Conservation (phyloP, 2,113 vertebrate species). For the Crotalus tigris region DNA sequence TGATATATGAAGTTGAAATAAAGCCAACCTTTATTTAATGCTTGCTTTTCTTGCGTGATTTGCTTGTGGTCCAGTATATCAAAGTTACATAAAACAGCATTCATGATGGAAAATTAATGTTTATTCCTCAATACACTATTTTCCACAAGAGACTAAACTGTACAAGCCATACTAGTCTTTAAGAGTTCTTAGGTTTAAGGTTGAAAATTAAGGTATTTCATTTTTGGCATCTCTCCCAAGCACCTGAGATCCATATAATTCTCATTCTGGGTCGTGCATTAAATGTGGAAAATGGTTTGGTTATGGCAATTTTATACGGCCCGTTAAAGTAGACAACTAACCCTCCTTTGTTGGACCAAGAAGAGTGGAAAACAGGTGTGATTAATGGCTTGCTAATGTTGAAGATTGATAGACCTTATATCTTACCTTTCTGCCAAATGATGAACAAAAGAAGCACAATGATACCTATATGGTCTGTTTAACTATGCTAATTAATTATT, state of each 20-base stretch:
- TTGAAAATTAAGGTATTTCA: constrained; percentile 20
- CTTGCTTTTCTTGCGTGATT: constrained; percentile 3
- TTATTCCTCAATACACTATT: constrained; percentile 23
- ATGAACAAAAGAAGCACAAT: background rate
- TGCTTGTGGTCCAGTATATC: constrained; percentile 24
- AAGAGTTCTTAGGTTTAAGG: constrained; percentile 8
- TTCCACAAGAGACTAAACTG: background rate
- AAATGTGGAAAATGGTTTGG: background rate
- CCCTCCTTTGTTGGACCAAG: background rate
- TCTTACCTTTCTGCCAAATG: background rate
- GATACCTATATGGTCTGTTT: background rate
- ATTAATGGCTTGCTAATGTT: background rate
- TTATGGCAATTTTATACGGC: background rate
- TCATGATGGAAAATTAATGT: constrained; percentile 2
- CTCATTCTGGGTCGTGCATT: background rate
- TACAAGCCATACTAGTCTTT: constrained; percentile 18
- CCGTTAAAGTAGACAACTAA: constrained; percentile 2
- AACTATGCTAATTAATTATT: background rate
- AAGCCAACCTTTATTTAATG: background rate
- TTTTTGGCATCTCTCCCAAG: background rate
- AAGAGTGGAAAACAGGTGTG: background rate
- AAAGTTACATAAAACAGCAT: constrained; percentile 8
- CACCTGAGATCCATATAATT: background rate
- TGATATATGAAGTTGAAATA: constrained; percentile 5
- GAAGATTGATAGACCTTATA: background rate